These are phyloP conservation scores for Hapalemur alaotrensis DNA, from an alignment of 2,797 vertebrate species.

Conservation along the genomic window DNA sequence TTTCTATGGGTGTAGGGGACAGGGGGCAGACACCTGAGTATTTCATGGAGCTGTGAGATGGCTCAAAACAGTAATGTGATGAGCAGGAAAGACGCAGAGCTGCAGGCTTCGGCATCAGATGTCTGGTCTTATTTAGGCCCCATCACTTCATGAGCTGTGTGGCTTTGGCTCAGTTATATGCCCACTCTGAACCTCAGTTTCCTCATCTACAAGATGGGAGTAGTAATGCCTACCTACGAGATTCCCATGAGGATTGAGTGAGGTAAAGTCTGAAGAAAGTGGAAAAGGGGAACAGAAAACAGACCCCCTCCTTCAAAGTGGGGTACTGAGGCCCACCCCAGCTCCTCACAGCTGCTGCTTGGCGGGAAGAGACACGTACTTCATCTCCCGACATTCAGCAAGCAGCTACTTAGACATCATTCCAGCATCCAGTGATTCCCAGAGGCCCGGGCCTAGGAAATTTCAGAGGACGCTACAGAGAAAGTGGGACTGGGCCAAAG, in stretches of 20 bases:
- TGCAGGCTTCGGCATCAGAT: background rate
- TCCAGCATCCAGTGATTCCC: background rate
- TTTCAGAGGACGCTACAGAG: background rate
- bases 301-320: background rate
- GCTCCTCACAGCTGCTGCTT: background rate
- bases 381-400: background rate
- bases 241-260: background rate
- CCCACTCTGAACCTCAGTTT: background rate
- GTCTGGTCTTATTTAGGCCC: background rate
- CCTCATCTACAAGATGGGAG: background rate
- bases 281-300: too few species aligned
- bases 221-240: background rate
- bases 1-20: background rate
- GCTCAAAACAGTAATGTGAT: background rate
- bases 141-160: background rate
- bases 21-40: background rate
- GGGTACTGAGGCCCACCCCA: background rate
- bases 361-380: rapidly evolving
- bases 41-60: background rate
- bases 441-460: background rate
- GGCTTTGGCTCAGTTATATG: background rate
- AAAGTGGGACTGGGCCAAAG: background rate
- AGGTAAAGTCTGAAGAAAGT: background rate
- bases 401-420: too few species aligned
- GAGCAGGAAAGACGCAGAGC: background rate